phyloP scores from a whole-genome alignment of 2,888 invertebrate genomes.

The Trachelus tabidus region DNA sequence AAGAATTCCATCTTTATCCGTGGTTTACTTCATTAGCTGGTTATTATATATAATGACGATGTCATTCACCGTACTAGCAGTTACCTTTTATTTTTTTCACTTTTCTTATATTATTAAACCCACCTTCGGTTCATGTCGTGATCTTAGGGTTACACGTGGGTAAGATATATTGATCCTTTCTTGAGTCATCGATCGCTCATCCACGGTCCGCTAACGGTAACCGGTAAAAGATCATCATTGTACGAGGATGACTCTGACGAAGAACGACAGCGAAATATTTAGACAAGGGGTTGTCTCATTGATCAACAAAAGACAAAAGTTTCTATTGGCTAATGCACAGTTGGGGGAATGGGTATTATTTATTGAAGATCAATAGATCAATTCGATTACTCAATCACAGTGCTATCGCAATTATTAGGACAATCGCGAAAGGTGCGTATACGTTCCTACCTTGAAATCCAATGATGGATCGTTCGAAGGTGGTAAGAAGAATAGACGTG shows the following conservation, averaged over 20 bases:
- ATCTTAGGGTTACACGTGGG: background rate
- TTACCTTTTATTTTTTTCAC: background rate
- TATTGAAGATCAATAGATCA: slow-evolving; percentile 1
- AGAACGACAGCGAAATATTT: background rate
- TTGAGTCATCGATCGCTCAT: background rate
- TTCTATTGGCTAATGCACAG: background rate
- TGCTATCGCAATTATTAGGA: background rate
- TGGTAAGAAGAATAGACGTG: background rate
- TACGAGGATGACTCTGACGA: background rate
- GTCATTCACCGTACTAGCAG: background rate
- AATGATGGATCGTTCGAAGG: background rate
- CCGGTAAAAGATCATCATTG: background rate
- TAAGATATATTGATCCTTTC: background rate
- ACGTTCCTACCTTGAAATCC: background rate
- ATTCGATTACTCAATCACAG: background rate
- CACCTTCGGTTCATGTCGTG: background rate
- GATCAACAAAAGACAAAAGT: background rate
- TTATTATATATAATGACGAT: background rate
- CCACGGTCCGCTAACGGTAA: background rate
- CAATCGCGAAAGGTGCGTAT: background rate
- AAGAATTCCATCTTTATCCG: background rate
- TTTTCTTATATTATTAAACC: background rate
- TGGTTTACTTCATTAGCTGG: background rate
- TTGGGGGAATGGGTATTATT: background rate
- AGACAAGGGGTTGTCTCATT: background rate